A percentile compares a stretch with the other conserved stretches of the same genome.
phyloP scores from a whole-genome alignment of 2,797 vertebrate species.

The Iguana delicatissima region DNA sequence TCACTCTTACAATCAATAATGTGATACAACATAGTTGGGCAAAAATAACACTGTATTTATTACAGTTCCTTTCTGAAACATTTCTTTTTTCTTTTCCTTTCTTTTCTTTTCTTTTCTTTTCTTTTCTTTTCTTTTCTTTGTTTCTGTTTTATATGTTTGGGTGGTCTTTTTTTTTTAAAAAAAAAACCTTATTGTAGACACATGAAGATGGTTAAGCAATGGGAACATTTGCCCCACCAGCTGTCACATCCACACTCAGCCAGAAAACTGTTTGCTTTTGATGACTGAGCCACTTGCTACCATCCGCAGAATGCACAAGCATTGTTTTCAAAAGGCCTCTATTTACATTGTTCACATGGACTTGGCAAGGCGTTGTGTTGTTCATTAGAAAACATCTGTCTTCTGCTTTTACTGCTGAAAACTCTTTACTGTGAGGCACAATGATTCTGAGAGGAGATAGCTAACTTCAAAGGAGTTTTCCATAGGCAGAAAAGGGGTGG shows the following conservation, averaged over 20 bases:
- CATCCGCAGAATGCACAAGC: constrained; percentile 29
- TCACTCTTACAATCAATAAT: constrained; percentile 28
- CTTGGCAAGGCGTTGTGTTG: constrained; percentile 32
- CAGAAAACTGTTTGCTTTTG: constrained; percentile 64
- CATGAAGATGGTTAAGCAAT: constrained; percentile 38
- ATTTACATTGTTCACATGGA: constrained; percentile 61
- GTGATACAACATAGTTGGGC: not conserved
- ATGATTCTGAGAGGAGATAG: constrained; percentile 53
- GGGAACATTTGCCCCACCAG: constrained; percentile 35
- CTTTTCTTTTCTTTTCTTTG: not conserved
- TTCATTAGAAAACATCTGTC: constrained; percentile 76
- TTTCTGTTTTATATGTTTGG: not conserved
- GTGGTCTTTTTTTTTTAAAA: constrained; percentile 14
- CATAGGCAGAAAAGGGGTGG: not conserved
- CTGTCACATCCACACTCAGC: constrained; percentile 42
- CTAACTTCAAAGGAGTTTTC: constrained; percentile 42
- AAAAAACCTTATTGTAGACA: not conserved
- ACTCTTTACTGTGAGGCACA: constrained; percentile 51
- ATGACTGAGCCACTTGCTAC: constrained; percentile 30
- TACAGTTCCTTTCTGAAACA: constrained; percentile 11
- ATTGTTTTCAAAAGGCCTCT: constrained; percentile 63
- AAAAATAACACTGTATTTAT: not conserved
- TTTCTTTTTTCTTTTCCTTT: too few relatives aligned
- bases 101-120: not conserved
- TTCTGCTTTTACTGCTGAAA: constrained; percentile 60